phyloP scores from a whole-genome alignment of 2,797 vertebrate genomes.

The Hoplostethus atlanticus region DNA sequence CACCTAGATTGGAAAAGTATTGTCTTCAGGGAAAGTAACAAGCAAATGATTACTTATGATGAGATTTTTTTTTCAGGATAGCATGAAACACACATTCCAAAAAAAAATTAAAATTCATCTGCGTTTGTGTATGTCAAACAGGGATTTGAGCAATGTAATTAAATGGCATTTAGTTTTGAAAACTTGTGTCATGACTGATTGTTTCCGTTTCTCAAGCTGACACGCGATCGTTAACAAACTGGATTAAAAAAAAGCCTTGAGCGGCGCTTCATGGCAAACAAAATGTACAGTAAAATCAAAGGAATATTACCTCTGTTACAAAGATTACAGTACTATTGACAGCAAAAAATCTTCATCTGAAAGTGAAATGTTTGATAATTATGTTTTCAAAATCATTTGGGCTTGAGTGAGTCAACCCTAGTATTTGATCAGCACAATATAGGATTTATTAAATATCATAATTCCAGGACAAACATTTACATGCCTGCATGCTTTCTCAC shows the following conservation, averaged over 20 bases:
- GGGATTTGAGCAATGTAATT: conserved; percentile 48
- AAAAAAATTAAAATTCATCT: conserved; percentile 17
- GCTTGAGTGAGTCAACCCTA: conserved; percentile 79
- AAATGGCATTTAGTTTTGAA: conserved; percentile 54
- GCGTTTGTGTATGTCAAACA: conserved; percentile 39
- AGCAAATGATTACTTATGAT: conserved; percentile 58
- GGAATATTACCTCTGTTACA: conserved; percentile 82
- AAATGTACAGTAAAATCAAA: conserved; percentile 78
- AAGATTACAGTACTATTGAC: conserved; percentile 83
- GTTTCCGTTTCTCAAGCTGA: conserved; percentile 62
- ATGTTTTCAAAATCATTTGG: conserved; percentile 70
- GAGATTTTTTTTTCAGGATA: conserved; percentile 42
- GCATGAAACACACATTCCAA: conserved; percentile 59
- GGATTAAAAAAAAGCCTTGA: conserved; percentile 53
- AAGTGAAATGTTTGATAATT: conserved; percentile 74
- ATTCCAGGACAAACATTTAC: conserved; percentile 99
- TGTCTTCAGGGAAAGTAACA: conserved; percentile 64
- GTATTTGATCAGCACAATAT: conserved; percentile 94
- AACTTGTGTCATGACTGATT: conserved; percentile 66
- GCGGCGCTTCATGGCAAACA: conserved; percentile 66
- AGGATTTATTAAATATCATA: conserved; percentile 99
- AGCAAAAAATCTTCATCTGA: conserved; percentile 78
- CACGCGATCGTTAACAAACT: conserved; percentile 41
- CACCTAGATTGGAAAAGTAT: conserved; percentile 63
- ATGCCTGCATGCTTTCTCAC: conserved; percentile 99